These are phyloP conservation scores for Biston stratarius DNA, from an alignment of 2,888 invertebrate species.

Conservation along the genomic window DNA sequence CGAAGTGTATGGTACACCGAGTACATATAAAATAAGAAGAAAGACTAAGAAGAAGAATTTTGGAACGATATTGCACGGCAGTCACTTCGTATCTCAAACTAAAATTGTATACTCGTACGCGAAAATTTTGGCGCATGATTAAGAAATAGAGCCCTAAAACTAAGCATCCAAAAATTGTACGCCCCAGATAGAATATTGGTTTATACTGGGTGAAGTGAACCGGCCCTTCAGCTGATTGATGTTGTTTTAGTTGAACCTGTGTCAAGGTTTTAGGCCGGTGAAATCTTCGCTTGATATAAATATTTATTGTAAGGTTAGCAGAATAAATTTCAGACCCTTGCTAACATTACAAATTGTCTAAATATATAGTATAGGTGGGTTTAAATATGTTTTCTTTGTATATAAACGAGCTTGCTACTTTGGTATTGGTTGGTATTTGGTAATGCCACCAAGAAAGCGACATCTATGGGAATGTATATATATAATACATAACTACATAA, in stretches of 20 bases:
- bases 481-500: no score
- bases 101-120: no score
- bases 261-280: constrained; percentile 40
- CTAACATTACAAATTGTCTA: not conserved
- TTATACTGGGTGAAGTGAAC: constrained; percentile 10
- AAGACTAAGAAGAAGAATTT: no score
- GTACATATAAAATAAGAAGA: no score
- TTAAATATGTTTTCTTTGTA: no score
- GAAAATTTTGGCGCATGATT: not conserved
- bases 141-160: not conserved
- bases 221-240: constrained; percentile 28
- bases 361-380: not conserved
- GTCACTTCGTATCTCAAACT: no score
- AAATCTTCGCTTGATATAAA: constrained; percentile 35
- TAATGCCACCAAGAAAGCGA: no score
- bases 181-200: constrained; percentile 12
- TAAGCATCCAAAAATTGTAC: not conserved
- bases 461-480: no score
- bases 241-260: constrained; percentile 28
- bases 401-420: no score
- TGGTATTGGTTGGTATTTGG: no score
- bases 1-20: no score
- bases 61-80: no score
- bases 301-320: constrained; percentile 18
- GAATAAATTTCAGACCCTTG: not conserved